A percentile compares a stretch with the other conserved stretches of the same genome.
Conservation (phyloP, 2,888 invertebrate genomes). For the Amphiduros pacificus region DNA sequence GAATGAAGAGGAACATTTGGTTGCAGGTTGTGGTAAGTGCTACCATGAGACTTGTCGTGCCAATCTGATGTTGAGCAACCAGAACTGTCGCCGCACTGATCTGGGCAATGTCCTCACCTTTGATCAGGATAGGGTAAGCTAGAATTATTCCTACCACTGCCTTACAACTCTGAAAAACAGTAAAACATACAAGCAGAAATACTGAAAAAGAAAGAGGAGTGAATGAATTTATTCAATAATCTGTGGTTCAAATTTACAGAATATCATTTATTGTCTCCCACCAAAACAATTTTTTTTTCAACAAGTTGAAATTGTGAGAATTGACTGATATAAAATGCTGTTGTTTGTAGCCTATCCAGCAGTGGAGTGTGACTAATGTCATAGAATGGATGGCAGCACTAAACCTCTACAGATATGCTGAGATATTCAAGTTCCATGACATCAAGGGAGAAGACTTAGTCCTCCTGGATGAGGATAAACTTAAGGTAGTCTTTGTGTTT, state of each 20-base stretch:
- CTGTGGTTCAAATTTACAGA: too few relatives aligned
- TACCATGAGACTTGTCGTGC: slow-evolving; percentile 15
- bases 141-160: too few relatives aligned
- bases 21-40: slow-evolving; percentile 19
- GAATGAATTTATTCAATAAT: too few relatives aligned
- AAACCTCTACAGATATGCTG: slow-evolving; percentile 73
- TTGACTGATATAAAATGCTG: slow-evolving; percentile 14
- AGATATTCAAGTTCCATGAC: slow-evolving; percentile 70
- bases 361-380: slow-evolving; percentile 73
- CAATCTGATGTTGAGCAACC: background rate
- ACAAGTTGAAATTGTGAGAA: too few relatives aligned
- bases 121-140: slow-evolving; percentile 4
- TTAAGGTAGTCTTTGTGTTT: slow-evolving; percentile 71
- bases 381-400: slow-evolving; percentile 77
- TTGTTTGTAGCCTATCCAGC: slow-evolving; percentile 68
- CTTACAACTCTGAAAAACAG: too few relatives aligned
- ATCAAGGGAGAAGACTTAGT: slow-evolving; percentile 71
- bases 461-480: slow-evolving; percentile 69
- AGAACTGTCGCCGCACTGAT: slow-evolving; percentile 1
- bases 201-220: too few relatives aligned
- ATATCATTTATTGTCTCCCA: too few relatives aligned
- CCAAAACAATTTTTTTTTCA: too few relatives aligned
- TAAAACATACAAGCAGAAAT: background rate
- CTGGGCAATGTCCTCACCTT: background rate
- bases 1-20: background rate